Base-by-base conservation (phyloP, 2,888 invertebrate genomes). In the Drosophila mercatorum region DNA sequence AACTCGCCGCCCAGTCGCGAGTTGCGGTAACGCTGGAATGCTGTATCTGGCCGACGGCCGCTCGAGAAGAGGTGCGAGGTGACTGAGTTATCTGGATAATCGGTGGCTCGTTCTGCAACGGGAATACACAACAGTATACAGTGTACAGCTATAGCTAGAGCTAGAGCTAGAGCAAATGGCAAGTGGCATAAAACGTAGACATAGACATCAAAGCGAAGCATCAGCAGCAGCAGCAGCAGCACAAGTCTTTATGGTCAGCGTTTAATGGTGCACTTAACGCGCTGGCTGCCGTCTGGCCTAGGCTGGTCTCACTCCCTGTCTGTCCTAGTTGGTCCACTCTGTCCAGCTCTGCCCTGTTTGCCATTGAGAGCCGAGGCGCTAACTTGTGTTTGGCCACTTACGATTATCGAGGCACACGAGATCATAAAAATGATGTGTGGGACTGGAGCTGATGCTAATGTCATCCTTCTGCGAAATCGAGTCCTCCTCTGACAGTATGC, bases 401-500 rank as follows among this genome's bases (percentile, higher is more conserved):
- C 97, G 97, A 93, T 97, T 97, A 92, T 97, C 97, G 84, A 97
- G 94, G 91, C 97, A 97, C 68, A 97, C 96, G 68, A 97, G 95
- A 93, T 97, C 97, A 91, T 97, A 97, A 91, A 97, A 96, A 91
- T 97, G 96, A 92, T 97, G 97, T 11, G 96, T 96, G 4, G 96
- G 96, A 83, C 97, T 97, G 83, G 96, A 96, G 92, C 97, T 97
- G 41, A 96, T 95, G 55, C 97, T 96, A 82, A 97, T 95, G 91
- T 97, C 97, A 91, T 97, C 97, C 90, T 97, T 97, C 91, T 97
- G 97, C 0, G 97, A 97, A 46, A 97, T 95, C 0, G 97, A 97
- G 91, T 98, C 97, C 93, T 98, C 98, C 92, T 97, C 97, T 0
- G 97, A 97, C 47, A 98, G 94, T n/a, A 97, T 96, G 88, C 98